Evolutionary conservation across 2,888 invertebrate genomes (phyloP).

Genomic region (Lasioglossum marginatum): DNA sequence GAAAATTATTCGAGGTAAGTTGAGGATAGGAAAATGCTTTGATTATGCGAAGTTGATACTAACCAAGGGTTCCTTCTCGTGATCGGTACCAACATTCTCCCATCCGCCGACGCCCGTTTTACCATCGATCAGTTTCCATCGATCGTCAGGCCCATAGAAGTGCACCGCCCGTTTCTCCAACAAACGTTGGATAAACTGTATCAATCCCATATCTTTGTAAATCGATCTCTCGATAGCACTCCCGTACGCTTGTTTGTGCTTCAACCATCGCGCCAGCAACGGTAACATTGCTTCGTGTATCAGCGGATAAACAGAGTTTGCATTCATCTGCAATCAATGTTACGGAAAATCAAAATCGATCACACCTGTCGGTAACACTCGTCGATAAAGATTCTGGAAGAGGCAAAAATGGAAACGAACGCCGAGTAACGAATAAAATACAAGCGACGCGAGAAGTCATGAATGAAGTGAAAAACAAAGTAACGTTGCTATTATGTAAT

Average conservation of each 20-base stretch:
- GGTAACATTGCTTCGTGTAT: constrained; percentile 88
- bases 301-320: constrained; percentile 88
- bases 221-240: constrained; percentile 86
- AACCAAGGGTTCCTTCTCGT: constrained; percentile 86
- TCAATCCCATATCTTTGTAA: constrained; percentile 87
- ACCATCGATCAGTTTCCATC: constrained; percentile 85
- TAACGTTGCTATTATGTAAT: background rate
- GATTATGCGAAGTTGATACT: constrained; percentile 10
- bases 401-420: no score
- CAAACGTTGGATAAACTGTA: constrained; percentile 86
- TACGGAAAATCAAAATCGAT: no score
- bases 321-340: constrained; percentile 73
- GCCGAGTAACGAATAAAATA: no score
- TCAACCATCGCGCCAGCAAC: constrained; percentile 88
- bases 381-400: no score
- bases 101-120: constrained; percentile 85
- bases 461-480: background rate
- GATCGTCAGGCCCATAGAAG: constrained; percentile 85
- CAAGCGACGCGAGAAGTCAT: no score
- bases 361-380: no score
- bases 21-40: background rate
- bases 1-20: background rate
- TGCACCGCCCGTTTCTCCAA: constrained; percentile 86
- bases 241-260: constrained; percentile 86
- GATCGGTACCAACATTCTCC: constrained; percentile 87